These are phyloP conservation scores for Prosopocoilus inquinatus DNA, from an alignment of 2,888 invertebrate species.

Conservation along the genomic window DNA sequence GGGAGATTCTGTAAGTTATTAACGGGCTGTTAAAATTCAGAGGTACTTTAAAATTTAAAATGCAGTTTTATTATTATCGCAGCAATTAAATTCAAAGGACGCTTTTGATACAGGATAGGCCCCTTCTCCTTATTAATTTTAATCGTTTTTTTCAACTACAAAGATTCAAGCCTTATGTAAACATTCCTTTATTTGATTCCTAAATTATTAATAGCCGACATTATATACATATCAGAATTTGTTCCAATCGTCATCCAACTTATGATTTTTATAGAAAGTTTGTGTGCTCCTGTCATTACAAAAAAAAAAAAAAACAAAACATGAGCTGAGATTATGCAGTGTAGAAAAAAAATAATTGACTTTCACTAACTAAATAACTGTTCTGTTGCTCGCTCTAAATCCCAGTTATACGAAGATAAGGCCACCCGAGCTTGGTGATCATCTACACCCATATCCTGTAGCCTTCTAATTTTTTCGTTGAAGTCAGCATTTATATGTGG, in stretches of 20 bases:
- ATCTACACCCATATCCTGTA: conserved; percentile 93
- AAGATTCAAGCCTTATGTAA: conserved; percentile 10
- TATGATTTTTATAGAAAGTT: background rate
- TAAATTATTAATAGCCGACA: conserved; percentile 17
- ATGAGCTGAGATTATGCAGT: background rate
- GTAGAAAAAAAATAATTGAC: background rate
- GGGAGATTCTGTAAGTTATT: too few relatives aligned
- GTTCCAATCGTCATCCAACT: conserved; percentile 1
- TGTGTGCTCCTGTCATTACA: background rate
- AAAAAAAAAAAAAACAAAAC: background rate
- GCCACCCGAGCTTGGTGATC: conserved; percentile 87
- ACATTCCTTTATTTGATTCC: conserved; percentile 23
- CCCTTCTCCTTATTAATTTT: background rate
- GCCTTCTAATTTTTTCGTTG: conserved; percentile 81
- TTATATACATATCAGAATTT: conserved; percentile 21
- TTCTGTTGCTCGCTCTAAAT: conserved; percentile 88
- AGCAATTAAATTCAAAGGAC: too few relatives aligned
- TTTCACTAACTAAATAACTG: conserved; percentile 74
- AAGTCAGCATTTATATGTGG: conserved; percentile 75
- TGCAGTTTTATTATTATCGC: too few relatives aligned
- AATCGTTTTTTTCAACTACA: background rate
- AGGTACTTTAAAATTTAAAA: too few relatives aligned
- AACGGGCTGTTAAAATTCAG: too few relatives aligned
- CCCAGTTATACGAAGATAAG: conserved; percentile 90
- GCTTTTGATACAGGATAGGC: too few relatives aligned